A percentile compares a stretch with the other conserved stretches of the same genome.
Evolutionary conservation across 2,888 invertebrate genomes (phyloP).

Genomic region (Phaonia tiefii): DNA sequence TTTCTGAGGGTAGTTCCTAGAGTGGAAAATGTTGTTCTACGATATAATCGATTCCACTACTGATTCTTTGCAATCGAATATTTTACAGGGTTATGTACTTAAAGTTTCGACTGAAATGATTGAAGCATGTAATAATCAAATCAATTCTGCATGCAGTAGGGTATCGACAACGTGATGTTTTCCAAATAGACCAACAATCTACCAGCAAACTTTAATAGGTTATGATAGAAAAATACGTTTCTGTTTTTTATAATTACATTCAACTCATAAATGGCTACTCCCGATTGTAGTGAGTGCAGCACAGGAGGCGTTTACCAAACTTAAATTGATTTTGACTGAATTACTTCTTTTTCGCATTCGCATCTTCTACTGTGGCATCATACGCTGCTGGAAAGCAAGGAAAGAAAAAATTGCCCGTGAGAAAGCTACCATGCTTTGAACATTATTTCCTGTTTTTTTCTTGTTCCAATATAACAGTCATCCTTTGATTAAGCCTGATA

Average conservation of each 20-base stretch:
- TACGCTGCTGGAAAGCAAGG: slow-evolving; percentile 7
- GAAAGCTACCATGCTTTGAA: neutral
- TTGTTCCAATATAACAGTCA: neutral
- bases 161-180: neutral
- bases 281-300: neutral
- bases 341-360: slow-evolving; percentile 13
- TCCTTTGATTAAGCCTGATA: neutral
- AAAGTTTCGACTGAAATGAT: too few relatives aligned
- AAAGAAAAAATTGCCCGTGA: neutral
- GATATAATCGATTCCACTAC: too few relatives aligned
- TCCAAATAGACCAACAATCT: neutral
- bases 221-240: slow-evolving; percentile 44
- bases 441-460: slow-evolving; percentile 8
- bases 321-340: slow-evolving; percentile 64
- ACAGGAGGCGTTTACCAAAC: slow-evolving; percentile 59
- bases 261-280: slow-evolving; percentile 53
- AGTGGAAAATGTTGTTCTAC: too few relatives aligned
- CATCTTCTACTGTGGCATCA: neutral
- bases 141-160: neutral
- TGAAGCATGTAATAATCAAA: too few relatives aligned
- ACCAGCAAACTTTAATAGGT: neutral
- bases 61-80: too few relatives aligned
- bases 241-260: slow-evolving; percentile 54
- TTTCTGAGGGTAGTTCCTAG: too few relatives aligned
- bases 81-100: too few relatives aligned